Percentiles rank a stretch among this genome's conserved stretches.
phyloP scores from a whole-genome alignment of 2,888 invertebrate genomes.

The Lasioglossum calceatum region DNA sequence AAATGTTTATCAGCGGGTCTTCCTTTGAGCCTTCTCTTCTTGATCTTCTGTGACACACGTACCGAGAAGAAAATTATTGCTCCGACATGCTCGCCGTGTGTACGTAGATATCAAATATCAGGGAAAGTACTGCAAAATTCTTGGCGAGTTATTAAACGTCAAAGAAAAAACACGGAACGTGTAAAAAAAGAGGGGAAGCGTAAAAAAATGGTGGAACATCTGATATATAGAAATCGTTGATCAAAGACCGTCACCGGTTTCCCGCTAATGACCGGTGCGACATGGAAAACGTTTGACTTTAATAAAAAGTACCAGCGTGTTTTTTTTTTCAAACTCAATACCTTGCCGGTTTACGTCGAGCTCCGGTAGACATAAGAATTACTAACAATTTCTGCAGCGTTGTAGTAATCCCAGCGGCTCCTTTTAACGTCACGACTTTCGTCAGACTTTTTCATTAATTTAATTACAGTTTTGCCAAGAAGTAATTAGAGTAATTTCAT shows the following conservation, averaged over 20 bases:
- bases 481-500: background rate
- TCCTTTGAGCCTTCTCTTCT: background rate
- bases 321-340: background rate
- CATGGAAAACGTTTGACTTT: slow-evolving; percentile 23
- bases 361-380: background rate
- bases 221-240: slow-evolving; percentile 38
- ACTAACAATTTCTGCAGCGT: background rate
- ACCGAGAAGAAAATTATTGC: background rate
- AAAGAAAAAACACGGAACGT: slow-evolving; percentile 1
- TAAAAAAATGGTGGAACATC: slow-evolving; percentile 27
- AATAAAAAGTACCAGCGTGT: slow-evolving; percentile 16
- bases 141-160: background rate
- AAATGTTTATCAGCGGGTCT: background rate
- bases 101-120: background rate
- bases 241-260: slow-evolving; percentile 36
- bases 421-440: background rate
- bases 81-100: background rate
- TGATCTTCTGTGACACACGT: background rate
- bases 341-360: background rate
- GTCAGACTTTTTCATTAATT: background rate
- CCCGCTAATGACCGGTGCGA: slow-evolving; percentile 37
- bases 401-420: background rate
- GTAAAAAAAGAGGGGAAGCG: slow-evolving; percentile 15
- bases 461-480: background rate
- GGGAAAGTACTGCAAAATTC: background rate